A percentile compares a stretch with the other conserved stretches of the same genome.
Evolutionary conservation across 2,888 invertebrate species (phyloP).

Genomic region (Balanococcus diminutus): DNA sequence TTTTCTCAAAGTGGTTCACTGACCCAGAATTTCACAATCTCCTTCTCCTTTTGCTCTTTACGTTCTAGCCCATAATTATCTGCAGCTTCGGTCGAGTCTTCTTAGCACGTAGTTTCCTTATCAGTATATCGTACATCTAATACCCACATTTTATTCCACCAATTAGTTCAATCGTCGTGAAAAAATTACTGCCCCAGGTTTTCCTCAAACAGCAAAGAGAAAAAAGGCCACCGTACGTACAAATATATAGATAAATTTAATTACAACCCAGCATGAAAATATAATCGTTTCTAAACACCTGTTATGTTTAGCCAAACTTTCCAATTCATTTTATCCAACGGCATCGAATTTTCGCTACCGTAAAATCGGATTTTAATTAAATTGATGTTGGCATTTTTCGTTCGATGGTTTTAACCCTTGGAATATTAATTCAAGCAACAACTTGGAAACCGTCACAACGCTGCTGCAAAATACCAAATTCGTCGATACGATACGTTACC

Average conservation of each 20-base stretch:
- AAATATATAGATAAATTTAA: background rate
- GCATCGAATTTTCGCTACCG: constrained; percentile 9
- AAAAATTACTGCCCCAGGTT: background rate
- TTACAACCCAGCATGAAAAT: background rate
- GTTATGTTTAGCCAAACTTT: background rate
- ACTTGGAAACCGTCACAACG: constrained; percentile 7
- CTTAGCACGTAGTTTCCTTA: background rate
- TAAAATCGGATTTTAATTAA: constrained; percentile 4
- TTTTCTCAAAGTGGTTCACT: constrained; percentile 10
- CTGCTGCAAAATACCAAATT: background rate
- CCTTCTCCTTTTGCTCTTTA: background rate
- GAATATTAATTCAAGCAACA: constrained; percentile 21
- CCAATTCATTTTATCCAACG: background rate
- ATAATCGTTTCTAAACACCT: constrained; percentile 9
- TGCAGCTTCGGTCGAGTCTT: background rate
- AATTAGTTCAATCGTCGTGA: background rate
- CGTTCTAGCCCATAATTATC: background rate
- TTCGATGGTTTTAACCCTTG: background rate
- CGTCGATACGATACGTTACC: background rate
- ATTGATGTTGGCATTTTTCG: constrained; percentile 6
- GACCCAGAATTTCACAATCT: background rate
- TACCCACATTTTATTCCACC: background rate
- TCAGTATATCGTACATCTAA: background rate
- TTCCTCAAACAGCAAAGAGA: background rate
- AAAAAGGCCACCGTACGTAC: background rate